Evolutionary conservation across 2,888 invertebrate species (phyloP), one percentile per base, ranked within the genome.

Genomic region (Drosophila helvetica): DNA sequence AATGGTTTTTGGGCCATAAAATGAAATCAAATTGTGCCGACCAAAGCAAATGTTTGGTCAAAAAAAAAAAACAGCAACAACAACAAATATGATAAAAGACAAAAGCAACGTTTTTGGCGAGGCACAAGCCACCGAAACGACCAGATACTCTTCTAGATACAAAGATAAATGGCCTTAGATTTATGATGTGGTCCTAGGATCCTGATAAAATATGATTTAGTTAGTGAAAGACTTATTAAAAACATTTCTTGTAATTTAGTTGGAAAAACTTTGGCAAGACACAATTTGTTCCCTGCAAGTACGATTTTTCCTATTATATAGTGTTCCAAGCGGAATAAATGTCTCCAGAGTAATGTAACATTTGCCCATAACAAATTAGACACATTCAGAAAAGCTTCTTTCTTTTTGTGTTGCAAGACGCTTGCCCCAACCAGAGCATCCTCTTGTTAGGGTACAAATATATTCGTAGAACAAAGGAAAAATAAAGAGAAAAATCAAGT

Each of bases 41-140:
- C 66, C 71, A 73, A 54, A 70, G 63, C 56, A 86, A 83, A 86
- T 86, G 74, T 83, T 80, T 78, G 78, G 52, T 30, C 62, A 42
- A 50, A 61, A 61, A 57, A 42, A 38, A 12, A 15, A n/a, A 61
- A 57, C 55, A 61, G 12, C 50, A 33, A 22, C 38, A 43, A 46
- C 53, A 33, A 60, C 46, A 59, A n/a, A n/a, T n/a, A 38, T 38
- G 15, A 38, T 38, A 38, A 38, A 38, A 38, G 15, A 38, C 38
- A n/a, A 6, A n/a, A 38, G 38, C 38, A 6, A 30, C 30, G 10
- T 27, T 25, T 25, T 25, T 1, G 25, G 7, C 1, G 33, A 30
- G 30, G 38, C 19, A 7, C 10, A 30, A 30, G 30, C 15, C 2
- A 38, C 38, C 1, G 0, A 38, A 38, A 38, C 15, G n/a, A 27